phyloP scores from a whole-genome alignment of 2,113 vertebrate genomes.

The Rana temporaria region DNA sequence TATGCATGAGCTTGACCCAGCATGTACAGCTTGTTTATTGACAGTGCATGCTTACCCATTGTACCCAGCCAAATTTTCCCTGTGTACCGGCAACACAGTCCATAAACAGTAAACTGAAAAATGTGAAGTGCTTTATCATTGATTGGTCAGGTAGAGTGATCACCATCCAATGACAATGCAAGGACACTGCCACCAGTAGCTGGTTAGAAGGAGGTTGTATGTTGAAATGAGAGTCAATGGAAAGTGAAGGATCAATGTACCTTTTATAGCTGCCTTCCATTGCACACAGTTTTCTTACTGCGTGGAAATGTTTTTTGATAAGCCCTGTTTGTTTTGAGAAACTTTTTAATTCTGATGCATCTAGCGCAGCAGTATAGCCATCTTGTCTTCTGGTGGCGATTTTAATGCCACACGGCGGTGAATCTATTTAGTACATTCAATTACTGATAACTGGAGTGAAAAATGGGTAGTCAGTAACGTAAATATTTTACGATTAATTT shows the following conservation, averaged over 20 bases:
- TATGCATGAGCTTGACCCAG: too few relatives aligned
- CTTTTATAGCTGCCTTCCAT: not conserved
- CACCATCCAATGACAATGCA: not conserved
- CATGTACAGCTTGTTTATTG: too few relatives aligned
- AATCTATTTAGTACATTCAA: too few relatives aligned
- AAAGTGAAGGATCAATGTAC: not conserved
- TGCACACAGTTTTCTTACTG: not conserved
- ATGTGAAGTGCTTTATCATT: too few relatives aligned
- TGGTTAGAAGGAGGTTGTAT: not conserved
- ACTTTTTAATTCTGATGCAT: not conserved
- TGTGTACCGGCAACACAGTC: too few relatives aligned
- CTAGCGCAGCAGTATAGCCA: not conserved
- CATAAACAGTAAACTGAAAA: too few relatives aligned
- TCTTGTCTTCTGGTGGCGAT: not conserved
- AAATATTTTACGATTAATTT: conserved; percentile 49
- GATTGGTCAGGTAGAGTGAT: not conserved
- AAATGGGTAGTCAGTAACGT: not conserved
- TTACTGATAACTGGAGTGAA: too few relatives aligned
- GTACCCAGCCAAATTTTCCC: too few relatives aligned
- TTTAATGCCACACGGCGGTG: not conserved
- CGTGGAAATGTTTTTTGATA: not conserved
- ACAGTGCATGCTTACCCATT: too few relatives aligned
- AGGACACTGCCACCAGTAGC: not conserved
- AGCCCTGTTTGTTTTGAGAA: not conserved
- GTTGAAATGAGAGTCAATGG: not conserved